These are phyloP conservation scores for Eudyptes chrysolophus DNA, from an alignment of 2,113 vertebrate genomes.

Conservation along the genomic window DNA sequence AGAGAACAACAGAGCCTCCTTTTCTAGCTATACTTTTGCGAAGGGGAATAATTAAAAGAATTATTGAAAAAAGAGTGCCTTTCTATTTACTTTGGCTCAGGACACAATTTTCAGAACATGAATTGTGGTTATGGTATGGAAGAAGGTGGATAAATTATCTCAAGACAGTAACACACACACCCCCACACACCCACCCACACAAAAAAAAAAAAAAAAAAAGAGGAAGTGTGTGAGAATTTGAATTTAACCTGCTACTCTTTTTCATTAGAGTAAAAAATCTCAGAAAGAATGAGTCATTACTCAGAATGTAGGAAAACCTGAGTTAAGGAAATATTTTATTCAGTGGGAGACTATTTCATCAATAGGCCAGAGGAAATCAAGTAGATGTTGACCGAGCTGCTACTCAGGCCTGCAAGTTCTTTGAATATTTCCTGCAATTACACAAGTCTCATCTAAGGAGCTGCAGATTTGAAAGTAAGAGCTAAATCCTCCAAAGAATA, in stretches of 20 bases:
- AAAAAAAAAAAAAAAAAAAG: neutral
- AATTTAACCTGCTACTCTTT: neutral
- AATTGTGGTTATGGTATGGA: neutral
- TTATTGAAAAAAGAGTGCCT: neutral
- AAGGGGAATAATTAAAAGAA: neutral
- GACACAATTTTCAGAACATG: neutral
- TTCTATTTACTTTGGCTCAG: neutral
- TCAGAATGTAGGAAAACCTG: neutral
- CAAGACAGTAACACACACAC: too few relatives aligned
- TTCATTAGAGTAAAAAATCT: neutral
- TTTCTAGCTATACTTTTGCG: neutral
- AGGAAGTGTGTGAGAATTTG: neutral
- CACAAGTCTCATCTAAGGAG: neutral
- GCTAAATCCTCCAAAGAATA: neutral
- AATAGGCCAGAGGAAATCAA: neutral
- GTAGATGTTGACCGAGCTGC: slow-evolving; percentile 14
- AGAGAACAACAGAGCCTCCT: neutral
- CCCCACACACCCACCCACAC: too few relatives aligned
- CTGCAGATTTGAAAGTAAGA: neutral
- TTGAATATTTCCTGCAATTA: slow-evolving; percentile 10
- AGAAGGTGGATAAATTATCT: neutral
- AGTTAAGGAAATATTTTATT: neutral
- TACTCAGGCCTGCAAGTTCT: neutral
- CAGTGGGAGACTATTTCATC: neutral
- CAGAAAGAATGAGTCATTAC: neutral